Conservation (phyloP, 2,797 vertebrate genomes). For the Peromyscus nudipes region DNA sequence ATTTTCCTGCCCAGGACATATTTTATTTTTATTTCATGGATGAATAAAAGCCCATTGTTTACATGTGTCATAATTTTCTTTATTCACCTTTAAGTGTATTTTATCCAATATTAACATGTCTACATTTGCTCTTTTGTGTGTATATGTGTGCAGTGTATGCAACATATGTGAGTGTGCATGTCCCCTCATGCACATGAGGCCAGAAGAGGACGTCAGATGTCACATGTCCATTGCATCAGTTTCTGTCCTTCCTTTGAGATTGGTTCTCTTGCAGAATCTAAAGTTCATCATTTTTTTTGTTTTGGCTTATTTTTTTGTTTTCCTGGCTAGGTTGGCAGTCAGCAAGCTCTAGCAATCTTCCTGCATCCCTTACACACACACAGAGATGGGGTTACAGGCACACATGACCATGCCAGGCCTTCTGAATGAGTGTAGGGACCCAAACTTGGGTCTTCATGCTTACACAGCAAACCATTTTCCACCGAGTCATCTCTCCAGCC, state of each 20-base stretch:
- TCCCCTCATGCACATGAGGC: background rate
- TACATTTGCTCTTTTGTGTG: background rate
- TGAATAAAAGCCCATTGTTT: background rate
- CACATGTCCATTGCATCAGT: background rate
- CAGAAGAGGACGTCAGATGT: background rate
- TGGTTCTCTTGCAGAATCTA: background rate
- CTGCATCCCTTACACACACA: background rate
- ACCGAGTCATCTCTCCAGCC: background rate
- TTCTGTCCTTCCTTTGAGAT: background rate
- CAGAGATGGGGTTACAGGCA: background rate
- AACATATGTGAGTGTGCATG: background rate
- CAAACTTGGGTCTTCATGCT: background rate
- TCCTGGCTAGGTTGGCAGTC: background rate
- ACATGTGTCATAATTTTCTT: background rate
- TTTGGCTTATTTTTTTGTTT: background rate
- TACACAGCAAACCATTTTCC: background rate
- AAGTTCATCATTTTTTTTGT: background rate
- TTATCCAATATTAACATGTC: background rate
- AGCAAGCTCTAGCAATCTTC: background rate
- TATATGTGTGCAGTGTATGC: background rate
- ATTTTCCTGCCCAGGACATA: background rate
- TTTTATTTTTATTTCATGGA: background rate
- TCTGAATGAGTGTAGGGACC: background rate
- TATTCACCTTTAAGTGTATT: background rate
- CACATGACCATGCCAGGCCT: background rate